These are phyloP conservation scores for Pandemis cinnamomeana DNA, from an alignment of 2,888 invertebrate genomes.

Conservation along the genomic window DNA sequence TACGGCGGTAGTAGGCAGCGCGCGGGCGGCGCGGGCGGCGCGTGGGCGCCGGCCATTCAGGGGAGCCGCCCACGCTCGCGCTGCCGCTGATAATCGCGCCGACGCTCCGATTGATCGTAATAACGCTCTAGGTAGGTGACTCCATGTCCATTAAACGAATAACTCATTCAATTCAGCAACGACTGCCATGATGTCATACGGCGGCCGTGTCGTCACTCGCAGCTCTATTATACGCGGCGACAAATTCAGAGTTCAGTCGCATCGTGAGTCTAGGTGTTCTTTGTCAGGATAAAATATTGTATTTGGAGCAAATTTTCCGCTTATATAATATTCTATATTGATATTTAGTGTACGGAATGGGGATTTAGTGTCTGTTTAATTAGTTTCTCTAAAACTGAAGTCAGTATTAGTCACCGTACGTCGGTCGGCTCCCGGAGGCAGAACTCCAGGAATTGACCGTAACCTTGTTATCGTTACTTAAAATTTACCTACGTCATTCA, in stretches of 20 bases:
- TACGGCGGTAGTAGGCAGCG: conserved; percentile 51
- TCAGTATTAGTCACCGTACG: not conserved
- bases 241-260: not conserved
- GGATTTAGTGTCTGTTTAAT: too few species aligned
- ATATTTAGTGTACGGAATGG: too few species aligned
- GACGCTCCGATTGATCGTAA: conserved; percentile 38
- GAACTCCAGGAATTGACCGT: not conserved
- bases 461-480: conserved; percentile 1
- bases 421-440: not conserved
- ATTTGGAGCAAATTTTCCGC: not conserved
- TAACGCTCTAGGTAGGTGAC: conserved; percentile 50
- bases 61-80: conserved; percentile 66
- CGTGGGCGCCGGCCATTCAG: conserved; percentile 72
- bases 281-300: not conserved
- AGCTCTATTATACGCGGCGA: conserved; percentile 3
- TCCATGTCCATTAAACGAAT: conserved; percentile 11
- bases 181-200: conserved; percentile 32
- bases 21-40: conserved; percentile 44
- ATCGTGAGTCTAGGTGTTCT: conserved; percentile 11
- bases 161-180: conserved; percentile 44
- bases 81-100: conserved; percentile 42
- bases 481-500: conserved; percentile 3
- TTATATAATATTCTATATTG: too few species aligned
- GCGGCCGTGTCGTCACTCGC: conserved; percentile 13
- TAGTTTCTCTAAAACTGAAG: not conserved